phyloP scores from a whole-genome alignment of 2,888 invertebrate species.

The Portevinia maculata region DNA sequence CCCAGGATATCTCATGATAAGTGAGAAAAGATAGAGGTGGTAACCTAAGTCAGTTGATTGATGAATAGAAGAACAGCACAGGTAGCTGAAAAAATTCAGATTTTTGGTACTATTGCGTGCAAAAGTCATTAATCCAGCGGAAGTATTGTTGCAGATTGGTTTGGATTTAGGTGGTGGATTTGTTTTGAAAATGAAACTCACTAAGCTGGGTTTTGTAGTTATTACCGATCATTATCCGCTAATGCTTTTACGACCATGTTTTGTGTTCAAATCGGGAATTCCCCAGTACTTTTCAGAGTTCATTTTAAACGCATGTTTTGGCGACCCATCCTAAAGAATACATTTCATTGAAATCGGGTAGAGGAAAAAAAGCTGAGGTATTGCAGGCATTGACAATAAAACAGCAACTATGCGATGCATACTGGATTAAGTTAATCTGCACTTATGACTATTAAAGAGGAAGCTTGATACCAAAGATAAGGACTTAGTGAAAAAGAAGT shows the following conservation, averaged over 20 bases:
- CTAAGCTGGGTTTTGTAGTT: slow-evolving; percentile 55
- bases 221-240: slow-evolving; percentile 61
- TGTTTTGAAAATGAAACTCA: slow-evolving; percentile 61
- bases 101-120: slow-evolving; percentile 58
- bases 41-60: slow-evolving; percentile 55
- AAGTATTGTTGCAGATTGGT: slow-evolving; percentile 56
- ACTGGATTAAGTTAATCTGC: too few species aligned
- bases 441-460: too few species aligned
- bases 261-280: too few species aligned
- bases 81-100: slow-evolving; percentile 8
- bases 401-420: too few species aligned
- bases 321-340: too few species aligned
- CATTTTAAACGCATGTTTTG: too few species aligned
- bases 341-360: too few species aligned
- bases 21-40: slow-evolving; percentile 61
- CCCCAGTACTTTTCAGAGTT: too few species aligned
- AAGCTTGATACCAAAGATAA: too few species aligned
- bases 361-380: too few species aligned
- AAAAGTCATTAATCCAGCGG: slow-evolving; percentile 53
- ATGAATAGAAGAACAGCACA: slow-evolving; percentile 41
- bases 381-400: too few species aligned
- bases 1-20: slow-evolving; percentile 9
- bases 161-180: slow-evolving; percentile 19
- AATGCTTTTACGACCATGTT: slow-evolving; percentile 19
- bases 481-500: too few species aligned